Evolutionary conservation across 1,140 invertebrate species (phyloP), one percentile per base, ranked within the genome.

Genomic region (Drosophila triauraria): DNA sequence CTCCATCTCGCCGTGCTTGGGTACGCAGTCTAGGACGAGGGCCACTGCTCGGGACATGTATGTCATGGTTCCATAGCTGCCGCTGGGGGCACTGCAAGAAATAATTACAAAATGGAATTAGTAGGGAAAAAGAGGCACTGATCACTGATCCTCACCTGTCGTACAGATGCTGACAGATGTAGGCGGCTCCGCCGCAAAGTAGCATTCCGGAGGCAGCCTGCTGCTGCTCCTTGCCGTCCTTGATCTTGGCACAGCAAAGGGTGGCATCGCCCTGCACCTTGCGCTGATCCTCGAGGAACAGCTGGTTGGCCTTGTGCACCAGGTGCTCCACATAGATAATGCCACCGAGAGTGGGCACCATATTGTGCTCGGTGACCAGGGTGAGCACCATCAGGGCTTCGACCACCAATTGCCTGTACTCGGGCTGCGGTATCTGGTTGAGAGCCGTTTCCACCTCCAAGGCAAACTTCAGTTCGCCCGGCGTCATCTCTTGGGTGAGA

Each of bases 401-500:
- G 0, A 99, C 99, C 46, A 99, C 96, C 65, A 99, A 93, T 93
- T 99, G 99, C 44, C 99, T 95, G 93, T 99, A 99, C 93, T 99
- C 99, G 9, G 99, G 99, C 93, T 99, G 98, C 0, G 98, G 98
- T 80, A 99, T 99, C 17, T 96, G 96, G 92, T 99, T 99, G 25
- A 99, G 94, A 7, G 99, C 98, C n/a, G 97, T 97, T 93, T 99
- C 99, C 2, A 99, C 98, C 69, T 98, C 97, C 9, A 99, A 93
- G 0, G 99, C 99, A 94, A 99, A 99, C 94, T 99, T 99, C 65
- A 99, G 94, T 93, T 99, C 99, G 38, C 98, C 98, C 0, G 98
- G 95, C 6, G 99, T 99, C 99, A 99, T 99, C 95, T 99, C 98
- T 94, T 98, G 97, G 0, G 98, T 99, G 25, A 99, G 94, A 93